A percentile compares a stretch with the other conserved stretches of the same genome.
Conservation (phyloP, 2,888 invertebrate genomes). For the Polydesmus complanatus region DNA sequence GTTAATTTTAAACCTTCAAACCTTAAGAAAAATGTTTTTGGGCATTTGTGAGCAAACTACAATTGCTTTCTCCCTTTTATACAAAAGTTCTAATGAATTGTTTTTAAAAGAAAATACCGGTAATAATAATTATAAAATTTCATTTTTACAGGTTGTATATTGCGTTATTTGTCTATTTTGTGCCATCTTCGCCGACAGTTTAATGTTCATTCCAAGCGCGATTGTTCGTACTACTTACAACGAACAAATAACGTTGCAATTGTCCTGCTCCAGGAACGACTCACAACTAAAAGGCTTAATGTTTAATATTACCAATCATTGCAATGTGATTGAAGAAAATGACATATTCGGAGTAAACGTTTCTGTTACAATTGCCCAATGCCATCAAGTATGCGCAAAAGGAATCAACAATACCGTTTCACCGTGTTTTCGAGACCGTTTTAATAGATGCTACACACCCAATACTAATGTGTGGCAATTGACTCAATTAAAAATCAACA, state of each 20-base stretch:
- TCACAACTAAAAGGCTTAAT: neutral
- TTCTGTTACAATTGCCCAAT: neutral
- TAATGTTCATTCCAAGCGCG: neutral
- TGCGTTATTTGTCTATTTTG: neutral
- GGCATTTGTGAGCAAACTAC: too few relatives aligned
- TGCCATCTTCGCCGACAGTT: neutral
- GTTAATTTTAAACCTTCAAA: too few relatives aligned
- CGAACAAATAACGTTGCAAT: neutral
- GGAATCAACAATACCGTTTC: neutral
- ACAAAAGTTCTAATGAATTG: too few relatives aligned
- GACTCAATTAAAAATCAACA: too few relatives aligned
- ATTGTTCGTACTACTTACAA: constrained; percentile 8
- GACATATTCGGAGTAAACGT: too few relatives aligned
- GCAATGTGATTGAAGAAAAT: too few relatives aligned
- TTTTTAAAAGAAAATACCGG: too few relatives aligned
- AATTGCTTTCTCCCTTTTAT: too few relatives aligned
- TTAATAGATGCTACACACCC: too few relatives aligned
- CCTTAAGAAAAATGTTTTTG: too few relatives aligned
- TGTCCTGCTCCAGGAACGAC: neutral
- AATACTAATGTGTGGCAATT: too few relatives aligned
- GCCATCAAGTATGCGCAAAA: neutral
- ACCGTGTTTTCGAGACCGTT: neutral
- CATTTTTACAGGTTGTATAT: neutral
- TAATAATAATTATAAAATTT: too few relatives aligned
- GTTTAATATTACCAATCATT: neutral